These are phyloP conservation scores for Syncerus caffer DNA, from an alignment of 2,797 vertebrate species.

Conservation along the genomic window DNA sequence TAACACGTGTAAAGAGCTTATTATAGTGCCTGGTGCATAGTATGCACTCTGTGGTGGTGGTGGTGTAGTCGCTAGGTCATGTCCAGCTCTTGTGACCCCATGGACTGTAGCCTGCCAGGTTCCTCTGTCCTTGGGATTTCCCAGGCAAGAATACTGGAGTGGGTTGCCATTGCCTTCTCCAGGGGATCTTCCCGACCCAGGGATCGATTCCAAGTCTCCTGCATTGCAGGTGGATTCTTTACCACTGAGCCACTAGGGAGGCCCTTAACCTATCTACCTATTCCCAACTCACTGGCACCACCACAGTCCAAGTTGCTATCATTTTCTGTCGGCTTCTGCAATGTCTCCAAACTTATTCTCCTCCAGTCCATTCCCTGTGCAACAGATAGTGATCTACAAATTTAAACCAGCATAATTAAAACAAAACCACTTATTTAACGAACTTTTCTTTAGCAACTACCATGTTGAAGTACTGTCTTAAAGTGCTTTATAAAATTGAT, in stretches of 20 bases:
- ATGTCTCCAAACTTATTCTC: background rate
- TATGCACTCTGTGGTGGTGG: background rate
- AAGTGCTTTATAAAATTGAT: background rate
- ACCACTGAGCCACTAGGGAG: background rate
- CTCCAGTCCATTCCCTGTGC: background rate
- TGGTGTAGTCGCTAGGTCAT: fast-evolving
- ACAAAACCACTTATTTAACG: background rate
- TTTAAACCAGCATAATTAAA: background rate
- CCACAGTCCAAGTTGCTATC: background rate
- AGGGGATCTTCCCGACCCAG: background rate
- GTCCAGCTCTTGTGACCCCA: background rate
- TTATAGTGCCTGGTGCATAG: background rate
- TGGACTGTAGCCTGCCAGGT: background rate
- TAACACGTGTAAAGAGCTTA: background rate
- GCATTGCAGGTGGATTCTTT: background rate
- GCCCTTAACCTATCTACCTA: background rate
- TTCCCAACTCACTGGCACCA: background rate
- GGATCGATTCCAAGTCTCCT: background rate
- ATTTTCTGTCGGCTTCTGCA: background rate
- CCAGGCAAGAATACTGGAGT: background rate
- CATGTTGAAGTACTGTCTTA: background rate
- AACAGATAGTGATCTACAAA: background rate
- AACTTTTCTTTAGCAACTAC: background rate
- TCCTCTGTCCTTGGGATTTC: background rate
- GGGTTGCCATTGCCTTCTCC: background rate